phyloP scores from a whole-genome alignment of 2,797 vertebrate species.

The Brachyalestes nurse region DNA sequence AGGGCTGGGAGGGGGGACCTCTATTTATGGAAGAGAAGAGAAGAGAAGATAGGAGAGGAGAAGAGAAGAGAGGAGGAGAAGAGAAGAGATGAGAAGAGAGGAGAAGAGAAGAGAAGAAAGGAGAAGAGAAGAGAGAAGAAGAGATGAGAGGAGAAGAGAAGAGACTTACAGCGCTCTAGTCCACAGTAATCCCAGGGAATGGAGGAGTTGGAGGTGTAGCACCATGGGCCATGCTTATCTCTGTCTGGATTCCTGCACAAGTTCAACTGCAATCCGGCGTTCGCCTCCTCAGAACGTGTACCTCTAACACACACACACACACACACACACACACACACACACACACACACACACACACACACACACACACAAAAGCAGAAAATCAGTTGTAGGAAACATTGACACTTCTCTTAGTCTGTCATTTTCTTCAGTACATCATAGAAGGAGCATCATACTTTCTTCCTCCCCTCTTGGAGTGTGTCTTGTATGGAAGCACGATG shows the following conservation, averaged over 20 bases:
- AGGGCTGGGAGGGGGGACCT: no score
- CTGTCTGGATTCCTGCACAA: constrained; percentile 95
- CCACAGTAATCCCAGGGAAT: constrained; percentile 97
- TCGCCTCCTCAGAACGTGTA: constrained; percentile 76
- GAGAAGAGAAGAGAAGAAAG: background rate
- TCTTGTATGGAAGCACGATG: constrained; percentile 61
- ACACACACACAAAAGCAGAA: constrained; percentile 26
- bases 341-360: constrained; percentile 16
- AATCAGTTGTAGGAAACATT: constrained; percentile 61
- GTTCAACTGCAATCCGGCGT: constrained; percentile 88
- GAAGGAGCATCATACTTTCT: constrained; percentile 66
- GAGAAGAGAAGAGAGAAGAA: constrained; percentile 1
- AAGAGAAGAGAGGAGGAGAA: background rate
- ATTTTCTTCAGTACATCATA: constrained; percentile 65
- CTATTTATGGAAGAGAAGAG: no score
- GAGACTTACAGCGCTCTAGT: constrained; percentile 90
- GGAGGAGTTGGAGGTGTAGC: constrained; percentile 90
- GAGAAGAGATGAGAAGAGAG: background rate
- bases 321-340: constrained; percentile 26
- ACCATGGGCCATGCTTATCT: constrained; percentile 97
- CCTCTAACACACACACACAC: constrained; percentile 67
- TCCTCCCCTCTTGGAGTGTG: constrained; percentile 69
- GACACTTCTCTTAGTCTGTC: constrained; percentile 61
- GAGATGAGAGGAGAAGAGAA: constrained; percentile 8
- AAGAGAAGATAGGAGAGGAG: background rate